These are phyloP conservation scores for Leptestheria dahalacensis DNA, from an alignment of 1,140 invertebrate genomes.

Conservation along the genomic window DNA sequence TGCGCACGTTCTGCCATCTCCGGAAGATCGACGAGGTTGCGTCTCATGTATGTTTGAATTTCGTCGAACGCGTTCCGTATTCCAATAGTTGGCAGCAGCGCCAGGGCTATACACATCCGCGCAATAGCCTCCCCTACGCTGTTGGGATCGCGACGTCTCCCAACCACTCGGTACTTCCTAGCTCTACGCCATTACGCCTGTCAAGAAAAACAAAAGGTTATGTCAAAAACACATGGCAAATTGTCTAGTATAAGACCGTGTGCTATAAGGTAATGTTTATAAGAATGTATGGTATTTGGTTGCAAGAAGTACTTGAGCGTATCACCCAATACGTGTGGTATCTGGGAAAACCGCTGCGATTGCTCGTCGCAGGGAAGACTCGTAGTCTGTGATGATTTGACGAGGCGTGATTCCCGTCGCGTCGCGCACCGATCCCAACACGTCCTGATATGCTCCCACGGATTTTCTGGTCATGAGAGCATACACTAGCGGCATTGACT, in stretches of 20 bases:
- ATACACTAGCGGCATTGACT: neutral
- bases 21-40: neutral
- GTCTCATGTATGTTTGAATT: neutral
- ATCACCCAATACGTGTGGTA: neutral
- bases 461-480: neutral
- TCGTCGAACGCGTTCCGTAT: neutral
- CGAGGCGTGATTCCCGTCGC: neutral
- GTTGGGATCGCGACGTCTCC: neutral
- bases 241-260: no score
- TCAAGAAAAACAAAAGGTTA: no score
- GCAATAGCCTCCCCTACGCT: neutral
- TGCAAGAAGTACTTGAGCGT: neutral
- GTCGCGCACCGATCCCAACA: neutral
- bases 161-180: neutral
- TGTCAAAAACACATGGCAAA: no score
- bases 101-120: neutral
- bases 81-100: neutral
- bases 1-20: neutral
- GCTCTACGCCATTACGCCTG: neutral
- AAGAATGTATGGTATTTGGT: neutral
- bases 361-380: neutral
- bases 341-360: neutral
- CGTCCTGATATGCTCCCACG: neutral
- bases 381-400: neutral
- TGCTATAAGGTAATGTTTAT: no score